Conservation (phyloP, 1,140 invertebrate species). For the Drosophila ananassae region DNA sequence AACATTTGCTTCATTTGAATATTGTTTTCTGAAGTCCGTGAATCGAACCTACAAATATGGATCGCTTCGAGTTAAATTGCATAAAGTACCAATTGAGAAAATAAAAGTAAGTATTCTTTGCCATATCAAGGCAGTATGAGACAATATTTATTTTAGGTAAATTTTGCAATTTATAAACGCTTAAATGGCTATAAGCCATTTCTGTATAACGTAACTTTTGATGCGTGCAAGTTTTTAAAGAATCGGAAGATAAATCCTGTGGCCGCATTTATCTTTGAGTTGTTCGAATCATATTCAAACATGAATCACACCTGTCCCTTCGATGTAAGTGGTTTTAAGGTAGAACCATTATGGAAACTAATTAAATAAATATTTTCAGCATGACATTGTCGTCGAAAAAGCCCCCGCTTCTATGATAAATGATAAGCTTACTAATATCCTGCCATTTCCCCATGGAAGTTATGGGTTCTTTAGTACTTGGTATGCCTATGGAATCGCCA, state of each 20-base stretch:
- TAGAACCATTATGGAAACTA: no score
- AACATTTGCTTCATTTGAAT: neutral
- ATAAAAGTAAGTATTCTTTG: no score
- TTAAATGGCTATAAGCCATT: slow-evolving; percentile 5
- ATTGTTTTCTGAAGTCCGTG: neutral
- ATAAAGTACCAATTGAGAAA: no score
- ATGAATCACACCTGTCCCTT: slow-evolving; percentile 8
- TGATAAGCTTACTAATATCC: neutral
- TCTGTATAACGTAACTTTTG: neutral
- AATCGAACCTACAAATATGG: neutral
- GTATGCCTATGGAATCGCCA: neutral
- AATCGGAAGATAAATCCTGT: neutral
- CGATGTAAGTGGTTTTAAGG: neutral
- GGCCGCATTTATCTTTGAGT: neutral
- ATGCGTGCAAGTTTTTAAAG: neutral
- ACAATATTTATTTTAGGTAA: neutral
- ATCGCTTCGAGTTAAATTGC: no score
- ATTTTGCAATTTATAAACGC: slow-evolving; percentile 4
- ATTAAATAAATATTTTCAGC: neutral
- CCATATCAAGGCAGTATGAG: no score
- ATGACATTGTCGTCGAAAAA: neutral
- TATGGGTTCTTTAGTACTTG: slow-evolving; percentile 13
- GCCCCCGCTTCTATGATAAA: neutral
- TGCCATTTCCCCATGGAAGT: slow-evolving; percentile 3
- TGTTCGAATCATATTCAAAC: slow-evolving; percentile 3